Evolutionary conservation across 2,113 vertebrate species (phyloP), one percentile per base, ranked within the genome.

Genomic region (Cynocephalus volans): DNA sequence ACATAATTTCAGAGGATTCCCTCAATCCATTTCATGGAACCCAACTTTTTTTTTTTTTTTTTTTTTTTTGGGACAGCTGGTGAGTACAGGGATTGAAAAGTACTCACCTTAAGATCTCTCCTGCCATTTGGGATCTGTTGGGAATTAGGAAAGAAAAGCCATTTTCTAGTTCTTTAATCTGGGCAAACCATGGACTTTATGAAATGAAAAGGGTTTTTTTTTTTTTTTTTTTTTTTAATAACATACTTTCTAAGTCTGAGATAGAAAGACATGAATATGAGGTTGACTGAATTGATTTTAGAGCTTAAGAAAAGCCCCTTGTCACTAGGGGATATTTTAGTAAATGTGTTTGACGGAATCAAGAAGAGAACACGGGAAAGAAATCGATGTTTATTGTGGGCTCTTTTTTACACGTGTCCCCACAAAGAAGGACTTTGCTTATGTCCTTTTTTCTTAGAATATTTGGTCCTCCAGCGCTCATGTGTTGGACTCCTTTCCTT

Each of bases 281-380:
- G 23, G 70, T 90, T 83, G 69, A 72, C 31, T 90, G 65, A 94
- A 85, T 85, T 85, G 21, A 62, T 77, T 85, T 73, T 90, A 90
- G 75, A 86, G 31, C 36, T 65, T 67, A 65, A 67, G 60, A 84
- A 69, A 92, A 67, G 64, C 56, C 33, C 52, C 48, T 65, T 88
- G 54, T 36, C 52, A 2, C 26, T n/a, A 58, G 48, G 88, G 33
- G 56, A n/a, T 88, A 31, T 84, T 94, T 96, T 73, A 85, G 36
- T 97, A 82, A 73, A 62, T 1, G 12, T 86, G 62, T 84, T 79
- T 79, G 72, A 48, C 31, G 76, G 60, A 88, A 33, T 85, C 41
- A 64, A 77, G 69, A 85, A 91, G 76, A 69, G 76, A 82, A 69
- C 33, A n/a, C 1, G n/a, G 82, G 26, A 85, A 48, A 72, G 31